Evolutionary conservation across 35 echinoderm and acorn worm species (phyloP).

Genomic region (Eucidaris tribuloides): DNA sequence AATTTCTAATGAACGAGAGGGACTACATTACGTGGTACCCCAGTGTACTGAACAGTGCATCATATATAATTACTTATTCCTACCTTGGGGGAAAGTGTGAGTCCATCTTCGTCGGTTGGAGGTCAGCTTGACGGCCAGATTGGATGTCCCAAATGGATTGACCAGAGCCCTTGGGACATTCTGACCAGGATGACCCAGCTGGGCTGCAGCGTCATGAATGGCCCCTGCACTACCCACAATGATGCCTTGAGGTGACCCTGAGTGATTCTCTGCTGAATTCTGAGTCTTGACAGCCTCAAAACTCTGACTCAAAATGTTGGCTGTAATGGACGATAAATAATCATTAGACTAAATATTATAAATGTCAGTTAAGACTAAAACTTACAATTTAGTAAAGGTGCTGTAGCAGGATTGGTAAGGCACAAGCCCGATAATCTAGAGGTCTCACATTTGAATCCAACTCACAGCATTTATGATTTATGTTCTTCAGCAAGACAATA

Average conservation of each 20-base stretch:
- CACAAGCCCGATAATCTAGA: too few species aligned
- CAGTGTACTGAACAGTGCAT: too few species aligned
- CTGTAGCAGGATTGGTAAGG: too few species aligned
- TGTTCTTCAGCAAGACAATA: too few species aligned
- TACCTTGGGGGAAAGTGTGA: constrained; percentile 92
- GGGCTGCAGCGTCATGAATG: not conserved
- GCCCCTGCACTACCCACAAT: constrained; percentile 39
- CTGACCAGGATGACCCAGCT: not conserved
- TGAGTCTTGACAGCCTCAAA: not conserved
- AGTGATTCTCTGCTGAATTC: not conserved
- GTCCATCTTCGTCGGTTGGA: constrained; percentile 83
- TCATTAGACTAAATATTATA: too few species aligned
- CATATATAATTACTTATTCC: not conserved
- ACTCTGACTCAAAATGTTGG: not conserved
- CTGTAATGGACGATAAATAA: too few species aligned
- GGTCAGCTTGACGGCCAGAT: constrained; percentile 60
- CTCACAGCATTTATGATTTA: too few species aligned
- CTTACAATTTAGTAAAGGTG: too few species aligned
- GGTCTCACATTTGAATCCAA: too few species aligned
- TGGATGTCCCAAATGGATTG: constrained; percentile 79
- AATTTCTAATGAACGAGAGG: too few species aligned
- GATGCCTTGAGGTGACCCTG: not conserved
- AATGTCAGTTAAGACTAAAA: too few species aligned
- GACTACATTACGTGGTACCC: too few species aligned
- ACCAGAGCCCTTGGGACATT: constrained; percentile 10